Evolutionary conservation across 2,888 invertebrate species (phyloP).

Genomic region (Willowsia nigromaculata): DNA sequence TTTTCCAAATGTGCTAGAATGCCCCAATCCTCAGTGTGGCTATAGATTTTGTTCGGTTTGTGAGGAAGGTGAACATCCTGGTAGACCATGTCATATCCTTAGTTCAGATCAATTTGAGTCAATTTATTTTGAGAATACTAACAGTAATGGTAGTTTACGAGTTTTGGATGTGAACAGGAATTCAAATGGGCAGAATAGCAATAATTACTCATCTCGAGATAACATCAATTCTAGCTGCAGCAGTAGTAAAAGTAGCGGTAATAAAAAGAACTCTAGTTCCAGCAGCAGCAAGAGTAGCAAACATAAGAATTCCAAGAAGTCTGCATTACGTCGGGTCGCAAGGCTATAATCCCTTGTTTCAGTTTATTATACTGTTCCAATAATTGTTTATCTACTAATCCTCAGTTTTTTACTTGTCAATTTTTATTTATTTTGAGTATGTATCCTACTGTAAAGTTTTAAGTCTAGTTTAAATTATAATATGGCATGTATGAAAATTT

Average conservation of each 20-base stretch:
- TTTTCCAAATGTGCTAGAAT: slow-evolving; percentile 58
- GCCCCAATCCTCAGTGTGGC: slow-evolving; percentile 74
- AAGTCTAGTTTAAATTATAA: no score
- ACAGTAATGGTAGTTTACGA: neutral
- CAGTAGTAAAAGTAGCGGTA: slow-evolving; percentile 6
- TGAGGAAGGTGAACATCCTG: slow-evolving; percentile 72
- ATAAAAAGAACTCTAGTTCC: neutral
- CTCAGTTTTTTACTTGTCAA: neutral
- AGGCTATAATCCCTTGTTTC: neutral
- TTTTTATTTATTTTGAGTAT: no score
- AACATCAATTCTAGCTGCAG: neutral
- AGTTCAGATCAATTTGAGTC: slow-evolving; percentile 68
- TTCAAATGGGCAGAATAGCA: neutral
- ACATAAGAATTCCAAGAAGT: slow-evolving; percentile 3
- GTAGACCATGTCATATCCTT: slow-evolving; percentile 72
- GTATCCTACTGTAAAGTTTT: no score
- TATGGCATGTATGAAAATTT: no score
- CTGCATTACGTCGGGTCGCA: neutral
- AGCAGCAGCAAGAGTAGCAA: slow-evolving; percentile 12
- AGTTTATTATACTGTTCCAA: neutral
- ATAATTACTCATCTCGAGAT: neutral
- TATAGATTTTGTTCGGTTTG: slow-evolving; percentile 75
- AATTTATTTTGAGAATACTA: neutral
- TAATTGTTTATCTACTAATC: neutral
- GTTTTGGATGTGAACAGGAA: neutral